Percentiles rank a stretch among this genome's conserved stretches.
Evolutionary conservation across 2,888 invertebrate species (phyloP).

Genomic region (Eustalomyia histrio): DNA sequence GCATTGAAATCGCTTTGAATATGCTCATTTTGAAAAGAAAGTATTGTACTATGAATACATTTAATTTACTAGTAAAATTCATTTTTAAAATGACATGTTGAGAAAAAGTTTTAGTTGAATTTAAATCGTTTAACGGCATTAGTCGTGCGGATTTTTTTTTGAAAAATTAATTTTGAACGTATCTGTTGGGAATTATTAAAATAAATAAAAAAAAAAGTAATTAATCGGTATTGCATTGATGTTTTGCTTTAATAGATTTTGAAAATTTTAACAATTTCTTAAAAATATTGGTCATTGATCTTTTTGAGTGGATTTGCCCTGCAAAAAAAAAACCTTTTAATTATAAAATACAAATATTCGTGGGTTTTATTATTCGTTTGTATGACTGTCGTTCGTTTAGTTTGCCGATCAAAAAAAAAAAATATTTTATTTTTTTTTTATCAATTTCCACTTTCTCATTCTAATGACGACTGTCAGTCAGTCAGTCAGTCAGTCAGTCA

Average conservation of each 20-base stretch:
- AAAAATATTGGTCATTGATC: constrained; percentile 48
- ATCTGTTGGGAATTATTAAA: constrained; percentile 16
- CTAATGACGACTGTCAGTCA: background rate
- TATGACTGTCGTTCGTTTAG: background rate
- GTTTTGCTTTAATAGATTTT: constrained; percentile 26
- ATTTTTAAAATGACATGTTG: constrained; percentile 53
- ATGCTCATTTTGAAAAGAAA: constrained; percentile 35
- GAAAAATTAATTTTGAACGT: background rate
- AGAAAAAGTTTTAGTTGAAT: constrained; percentile 58
- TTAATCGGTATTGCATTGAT: constrained; percentile 9
- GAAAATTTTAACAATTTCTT: constrained; percentile 36
- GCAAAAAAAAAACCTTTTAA: background rate
- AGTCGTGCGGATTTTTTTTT: constrained; percentile 42
- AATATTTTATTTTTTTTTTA: constrained; percentile 8
- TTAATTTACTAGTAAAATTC: constrained; percentile 18
- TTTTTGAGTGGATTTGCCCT: constrained; percentile 8
- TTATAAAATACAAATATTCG: constrained; percentile 5
- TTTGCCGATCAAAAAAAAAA: constrained; percentile 7
- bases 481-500: constrained; percentile 10
- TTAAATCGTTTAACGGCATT: constrained; percentile 55
- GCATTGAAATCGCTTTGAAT: constrained; percentile 41
- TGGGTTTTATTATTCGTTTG: constrained; percentile 8
- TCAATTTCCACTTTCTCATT: constrained; percentile 19
- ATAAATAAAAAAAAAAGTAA: constrained; percentile 5
- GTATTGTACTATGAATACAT: constrained; percentile 22